Conservation (phyloP, 1,140 invertebrate genomes). For the Vanessa atalanta region DNA sequence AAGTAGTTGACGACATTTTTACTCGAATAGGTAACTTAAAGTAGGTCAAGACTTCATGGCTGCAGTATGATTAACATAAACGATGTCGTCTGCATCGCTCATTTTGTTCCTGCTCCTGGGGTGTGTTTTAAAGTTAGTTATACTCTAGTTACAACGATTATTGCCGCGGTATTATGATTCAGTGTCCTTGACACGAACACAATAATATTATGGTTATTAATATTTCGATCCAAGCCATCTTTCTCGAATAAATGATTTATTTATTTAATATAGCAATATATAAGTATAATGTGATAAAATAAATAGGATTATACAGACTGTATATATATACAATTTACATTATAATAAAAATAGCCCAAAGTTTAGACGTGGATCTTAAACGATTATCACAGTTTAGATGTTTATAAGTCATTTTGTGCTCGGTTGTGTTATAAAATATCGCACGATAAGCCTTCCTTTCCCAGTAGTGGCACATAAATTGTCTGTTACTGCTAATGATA, state of each 20-base stretch:
- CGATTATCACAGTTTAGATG: too few relatives aligned
- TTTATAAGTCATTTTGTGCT: too few relatives aligned
- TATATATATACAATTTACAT: too few relatives aligned
- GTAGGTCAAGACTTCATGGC: conserved; percentile 47
- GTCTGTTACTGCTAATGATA: too few relatives aligned
- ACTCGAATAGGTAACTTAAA: conserved; percentile 23
- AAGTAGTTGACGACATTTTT: conserved; percentile 5
- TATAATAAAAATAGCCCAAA: too few relatives aligned
- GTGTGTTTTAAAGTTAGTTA: conserved; percentile 24
- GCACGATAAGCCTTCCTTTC: too few relatives aligned
- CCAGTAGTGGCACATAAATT: too few relatives aligned
- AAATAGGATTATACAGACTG: too few relatives aligned
- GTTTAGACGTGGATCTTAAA: too few relatives aligned
- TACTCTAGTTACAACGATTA: conserved; percentile 25
- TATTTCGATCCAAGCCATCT: background rate
- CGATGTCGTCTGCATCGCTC: conserved; percentile 47
- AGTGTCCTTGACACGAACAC: conserved; percentile 17
- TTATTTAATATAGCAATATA: background rate
- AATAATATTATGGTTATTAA: background rate
- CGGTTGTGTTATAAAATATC: too few relatives aligned
- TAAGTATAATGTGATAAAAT: too few relatives aligned
- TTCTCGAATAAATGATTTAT: background rate
- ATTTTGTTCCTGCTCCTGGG: conserved; percentile 16
- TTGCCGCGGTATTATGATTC: conserved; percentile 9
- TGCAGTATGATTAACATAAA: conserved; percentile 68